phyloP scores from a whole-genome alignment of 2,113 vertebrate species.

The Coptodon rendalli region DNA sequence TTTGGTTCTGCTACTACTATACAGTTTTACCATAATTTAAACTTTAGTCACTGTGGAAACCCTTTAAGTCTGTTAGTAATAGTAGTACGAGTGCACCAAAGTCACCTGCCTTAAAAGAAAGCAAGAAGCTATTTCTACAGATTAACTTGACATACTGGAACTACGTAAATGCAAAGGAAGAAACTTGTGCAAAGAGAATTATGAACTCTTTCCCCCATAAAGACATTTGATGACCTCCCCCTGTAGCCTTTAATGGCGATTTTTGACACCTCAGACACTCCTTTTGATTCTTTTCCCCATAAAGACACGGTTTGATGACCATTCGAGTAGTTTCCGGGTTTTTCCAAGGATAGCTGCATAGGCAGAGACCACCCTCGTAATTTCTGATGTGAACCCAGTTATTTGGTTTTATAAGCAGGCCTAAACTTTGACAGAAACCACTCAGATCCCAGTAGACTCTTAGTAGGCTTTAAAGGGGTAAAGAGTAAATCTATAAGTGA shows the following conservation, averaged over 20 bases:
- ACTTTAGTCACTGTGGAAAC: not conserved
- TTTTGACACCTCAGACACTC: not conserved
- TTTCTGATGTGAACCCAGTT: not conserved
- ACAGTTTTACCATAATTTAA: not conserved
- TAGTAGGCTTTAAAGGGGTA: not conserved
- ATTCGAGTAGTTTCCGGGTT: not conserved
- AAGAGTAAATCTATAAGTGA: not conserved
- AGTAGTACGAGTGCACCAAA: not conserved
- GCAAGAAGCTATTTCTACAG: not conserved
- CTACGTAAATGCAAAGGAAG: not conserved
- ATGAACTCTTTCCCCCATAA: not conserved
- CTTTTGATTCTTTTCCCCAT: not conserved
- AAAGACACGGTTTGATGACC: not conserved
- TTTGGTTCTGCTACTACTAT: not conserved
- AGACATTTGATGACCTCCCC: not conserved
- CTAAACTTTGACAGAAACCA: not conserved
- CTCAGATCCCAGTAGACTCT: not conserved
- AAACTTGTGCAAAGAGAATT: not conserved
- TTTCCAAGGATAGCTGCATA: not conserved
- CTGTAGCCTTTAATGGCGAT: not conserved
- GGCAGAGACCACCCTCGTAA: not conserved
- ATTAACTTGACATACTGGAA: not conserved
- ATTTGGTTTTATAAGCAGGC: not conserved
- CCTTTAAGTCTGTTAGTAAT: not conserved
- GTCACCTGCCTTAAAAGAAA: not conserved